A percentile compares a stretch with the other conserved stretches of the same genome.
Conservation (phyloP, 2,888 invertebrate genomes). For the Dexiosoma caninum region DNA sequence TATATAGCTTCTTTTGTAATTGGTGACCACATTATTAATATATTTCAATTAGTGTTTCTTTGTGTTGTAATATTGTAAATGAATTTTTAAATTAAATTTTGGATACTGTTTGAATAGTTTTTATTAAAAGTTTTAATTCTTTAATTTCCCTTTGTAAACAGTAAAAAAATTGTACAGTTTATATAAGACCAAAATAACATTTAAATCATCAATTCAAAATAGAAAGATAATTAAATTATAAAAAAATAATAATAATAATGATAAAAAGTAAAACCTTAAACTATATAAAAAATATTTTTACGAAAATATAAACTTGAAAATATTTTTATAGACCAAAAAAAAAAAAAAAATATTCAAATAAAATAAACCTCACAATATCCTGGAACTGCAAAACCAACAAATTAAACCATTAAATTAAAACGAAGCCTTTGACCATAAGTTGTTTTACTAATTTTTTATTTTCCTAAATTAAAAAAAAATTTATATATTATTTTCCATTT, state of each 20-base stretch:
- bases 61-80: too few species aligned
- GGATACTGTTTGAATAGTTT: too few species aligned
- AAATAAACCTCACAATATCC: conserved; percentile 44
- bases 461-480: background rate
- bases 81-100: too few species aligned
- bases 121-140: background rate
- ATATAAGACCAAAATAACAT: conserved; percentile 5
- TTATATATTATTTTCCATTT: conserved; percentile 6
- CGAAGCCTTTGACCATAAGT: conserved; percentile 37
- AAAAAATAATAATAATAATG: background rate
- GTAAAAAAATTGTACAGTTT: conserved; percentile 20
- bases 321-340: conserved; percentile 59
- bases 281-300: conserved; percentile 61
- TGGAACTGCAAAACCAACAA: conserved; percentile 45
- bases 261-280: conserved; percentile 3
- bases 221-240: too few species aligned
- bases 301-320: conserved; percentile 46
- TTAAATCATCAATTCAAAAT: background rate
- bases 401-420: conserved; percentile 57
- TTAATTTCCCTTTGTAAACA: background rate
- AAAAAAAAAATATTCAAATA: too few species aligned
- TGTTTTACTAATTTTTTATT: conserved; percentile 42
- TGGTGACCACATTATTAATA: too few species aligned
- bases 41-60: too few species aligned
- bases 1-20: too few species aligned